Evolutionary conservation across 37 sponge, comb jelly and placozoan species (phyloP).

Genomic region (Aplysina aerophoba): DNA sequence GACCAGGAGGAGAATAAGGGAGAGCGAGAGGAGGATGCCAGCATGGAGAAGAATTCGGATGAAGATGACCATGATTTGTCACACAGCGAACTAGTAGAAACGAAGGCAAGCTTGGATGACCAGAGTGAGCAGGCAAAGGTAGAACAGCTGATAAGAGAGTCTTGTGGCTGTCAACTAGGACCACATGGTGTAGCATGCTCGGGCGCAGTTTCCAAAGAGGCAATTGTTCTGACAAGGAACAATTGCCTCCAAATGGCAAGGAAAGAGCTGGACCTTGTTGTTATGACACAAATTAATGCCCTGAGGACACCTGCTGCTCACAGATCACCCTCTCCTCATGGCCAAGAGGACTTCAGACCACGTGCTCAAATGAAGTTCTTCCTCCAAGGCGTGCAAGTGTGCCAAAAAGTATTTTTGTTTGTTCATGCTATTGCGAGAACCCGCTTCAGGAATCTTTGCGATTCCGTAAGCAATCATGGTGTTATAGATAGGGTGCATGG

Average conservation of each 20-base stretch:
- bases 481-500: constrained; percentile 25
- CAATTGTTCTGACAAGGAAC: background rate
- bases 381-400: background rate
- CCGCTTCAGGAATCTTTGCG: background rate
- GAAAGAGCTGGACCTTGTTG: constrained; percentile 16
- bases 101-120: background rate
- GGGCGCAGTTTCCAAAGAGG: background rate
- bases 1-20: no score
- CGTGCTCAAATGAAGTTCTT: no score
- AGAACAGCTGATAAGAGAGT: background rate
- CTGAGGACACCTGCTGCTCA: background rate
- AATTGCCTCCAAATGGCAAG: background rate
- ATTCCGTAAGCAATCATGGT: background rate
- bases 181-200: background rate
- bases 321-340: background rate
- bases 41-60: no score
- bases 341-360: background rate
- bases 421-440: background rate
- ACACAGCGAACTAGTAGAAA: background rate
- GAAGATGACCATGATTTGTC: no score
- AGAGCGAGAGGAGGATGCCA: no score
- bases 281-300: constrained; percentile 23
- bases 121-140: background rate
- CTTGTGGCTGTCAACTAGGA: background rate
- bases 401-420: constrained; percentile 24